Conservation (phyloP, 2,797 vertebrate genomes). For the Hipposideros larvatus region DNA sequence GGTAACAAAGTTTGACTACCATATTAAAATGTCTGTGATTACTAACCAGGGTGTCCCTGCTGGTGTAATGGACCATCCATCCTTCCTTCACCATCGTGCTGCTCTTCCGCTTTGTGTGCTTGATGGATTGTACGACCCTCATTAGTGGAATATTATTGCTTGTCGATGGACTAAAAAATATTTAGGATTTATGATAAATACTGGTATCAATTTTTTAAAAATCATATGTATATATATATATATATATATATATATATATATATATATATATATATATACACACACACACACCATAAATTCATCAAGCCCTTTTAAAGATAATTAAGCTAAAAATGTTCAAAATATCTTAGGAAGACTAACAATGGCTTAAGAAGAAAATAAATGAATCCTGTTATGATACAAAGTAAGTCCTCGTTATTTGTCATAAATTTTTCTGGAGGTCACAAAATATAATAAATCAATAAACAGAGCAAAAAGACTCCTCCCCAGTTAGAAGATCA, state of each 20-base stretch:
- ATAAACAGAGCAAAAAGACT: conserved; percentile 8
- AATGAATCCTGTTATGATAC: conserved; percentile 17
- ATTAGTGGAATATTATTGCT: conserved; percentile 99
- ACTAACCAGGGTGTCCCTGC: conserved; percentile 96
- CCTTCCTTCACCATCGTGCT: conserved; percentile 99
- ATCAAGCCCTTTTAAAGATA: conserved; percentile 27
- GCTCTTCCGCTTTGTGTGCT: conserved; percentile 98
- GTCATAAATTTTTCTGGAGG: conserved; percentile 3
- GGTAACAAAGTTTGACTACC: neutral
- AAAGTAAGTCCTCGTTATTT: conserved; percentile 15
- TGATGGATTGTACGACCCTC: conserved; percentile 98
- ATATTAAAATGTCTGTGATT: conserved; percentile 32
- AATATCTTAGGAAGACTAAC: conserved; percentile 18
- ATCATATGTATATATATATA: neutral
- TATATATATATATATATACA: too few species aligned
- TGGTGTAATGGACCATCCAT: conserved; percentile 98
- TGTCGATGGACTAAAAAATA: conserved; percentile 93
- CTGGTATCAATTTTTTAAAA: conserved; percentile 25
- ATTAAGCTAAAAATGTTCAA: conserved; percentile 46
- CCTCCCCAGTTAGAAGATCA: neutral
- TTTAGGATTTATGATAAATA: conserved; percentile 68
- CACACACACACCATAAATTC: neutral
- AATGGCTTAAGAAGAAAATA: conserved; percentile 41
- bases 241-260: too few species aligned
- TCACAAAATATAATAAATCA: neutral